Base-by-base conservation (phyloP, 2,113 vertebrate species). In the Apteryx mantelli region DNA sequence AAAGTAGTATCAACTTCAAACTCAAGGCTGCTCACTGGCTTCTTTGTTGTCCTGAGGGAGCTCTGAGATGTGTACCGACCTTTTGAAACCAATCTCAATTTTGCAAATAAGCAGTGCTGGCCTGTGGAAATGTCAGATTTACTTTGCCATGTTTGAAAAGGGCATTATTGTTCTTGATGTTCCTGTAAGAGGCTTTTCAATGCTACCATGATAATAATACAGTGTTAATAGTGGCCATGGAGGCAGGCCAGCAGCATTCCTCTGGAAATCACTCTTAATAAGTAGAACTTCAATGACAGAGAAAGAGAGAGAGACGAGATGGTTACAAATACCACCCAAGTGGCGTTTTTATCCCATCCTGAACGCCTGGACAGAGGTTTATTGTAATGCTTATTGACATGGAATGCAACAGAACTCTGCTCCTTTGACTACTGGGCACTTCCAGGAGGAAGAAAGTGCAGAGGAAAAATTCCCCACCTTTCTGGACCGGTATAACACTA, bases 101-200 rank as follows among this genome's bases (percentile, higher is more conserved):
- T 82, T 86, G 66, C 48, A 97, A 82, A 80, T 80, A 77, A 88
- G 50, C 81, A 65, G 20, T 56, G 34, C 81, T 82, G 70, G 56
- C 82, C 63, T 89, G 61, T 91, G 89, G 66, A 92, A 95, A 91
- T 88, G 89, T 95, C 93, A 97, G 75, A 50, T 71, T 71, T n/a
- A n/a, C 22, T 71, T 52, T 71, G 69, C 46, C 34, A 36, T n/a
- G 48, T 52, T 50, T 71, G 46, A 71, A 71, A 71, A 71, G 34
- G 22, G 56, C 32, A 60, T 34, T 60, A 60, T 30, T 53, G 19
- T 70, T 71, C 42, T 56, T 89, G 40, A 42, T 86, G 24, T 42
- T 87, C 44, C 70, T 58, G 5, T 26, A 82, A 80, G 32, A 61
- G 25, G 20, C 66, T 56, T 87, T 84, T 80, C 20, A 36, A 3